These are phyloP conservation scores for Epizoanthus ramosus DNA, from an alignment of 92 coral and sea anemone genomes.

Conservation along the genomic window DNA sequence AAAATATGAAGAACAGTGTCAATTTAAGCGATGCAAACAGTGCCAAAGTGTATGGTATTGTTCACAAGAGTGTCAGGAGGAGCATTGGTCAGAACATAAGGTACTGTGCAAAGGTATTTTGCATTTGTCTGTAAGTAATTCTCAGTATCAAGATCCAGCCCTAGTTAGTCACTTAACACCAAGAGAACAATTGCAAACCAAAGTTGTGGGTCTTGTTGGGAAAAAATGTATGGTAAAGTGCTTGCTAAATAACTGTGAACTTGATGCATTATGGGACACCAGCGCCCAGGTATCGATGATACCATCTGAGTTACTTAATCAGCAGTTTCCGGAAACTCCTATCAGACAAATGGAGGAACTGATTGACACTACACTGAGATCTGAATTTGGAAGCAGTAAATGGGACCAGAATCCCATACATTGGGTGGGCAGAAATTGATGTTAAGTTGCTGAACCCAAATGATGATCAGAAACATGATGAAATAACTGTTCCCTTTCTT, in stretches of 20 bases:
- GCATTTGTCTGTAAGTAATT: conserved; percentile 44
- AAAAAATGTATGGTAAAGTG: conserved; percentile 70
- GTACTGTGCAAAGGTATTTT: conserved; percentile 59
- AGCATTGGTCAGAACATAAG: conserved; percentile 63
- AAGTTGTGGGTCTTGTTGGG: conserved; percentile 58
- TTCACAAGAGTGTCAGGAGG: conserved; percentile 58
- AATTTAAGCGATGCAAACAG: conserved; percentile 49
- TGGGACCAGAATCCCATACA: conserved; percentile 55
- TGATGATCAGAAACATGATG: conserved; percentile 37
- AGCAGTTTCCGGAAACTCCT: conserved; percentile 39
- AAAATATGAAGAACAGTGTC: conserved; percentile 42
- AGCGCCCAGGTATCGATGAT: conserved; percentile 74
- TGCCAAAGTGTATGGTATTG: conserved; percentile 73
- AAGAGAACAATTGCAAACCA: conserved; percentile 60
- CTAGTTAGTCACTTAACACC: conserved; percentile 67
- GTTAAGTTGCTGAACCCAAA: conserved; percentile 38
- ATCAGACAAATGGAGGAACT: conserved; percentile 48
- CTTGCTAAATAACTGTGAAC: conserved; percentile 51
- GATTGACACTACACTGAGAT: conserved; percentile 45
- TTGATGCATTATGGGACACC: conserved; percentile 68
- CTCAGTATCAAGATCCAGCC: conserved; percentile 48
- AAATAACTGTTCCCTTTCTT: conserved; percentile 53
- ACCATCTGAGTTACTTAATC: conserved; percentile 46
- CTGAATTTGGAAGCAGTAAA: conserved; percentile 57
- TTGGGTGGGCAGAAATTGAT: conserved; percentile 55